Conservation (phyloP, 2,888 invertebrate genomes). For the Acholoe squamosa region DNA sequence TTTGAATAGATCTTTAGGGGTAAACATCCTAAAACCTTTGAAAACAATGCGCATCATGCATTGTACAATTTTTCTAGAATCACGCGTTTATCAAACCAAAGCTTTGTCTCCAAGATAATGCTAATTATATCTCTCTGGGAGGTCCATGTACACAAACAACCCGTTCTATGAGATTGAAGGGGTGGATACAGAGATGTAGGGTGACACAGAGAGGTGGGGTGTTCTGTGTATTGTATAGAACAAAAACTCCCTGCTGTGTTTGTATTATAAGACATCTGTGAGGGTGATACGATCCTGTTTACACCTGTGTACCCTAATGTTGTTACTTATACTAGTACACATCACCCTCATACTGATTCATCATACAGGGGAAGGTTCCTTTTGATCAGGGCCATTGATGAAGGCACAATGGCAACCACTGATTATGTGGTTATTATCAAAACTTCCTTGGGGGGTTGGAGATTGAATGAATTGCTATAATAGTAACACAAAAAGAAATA, state of each 20-base stretch:
- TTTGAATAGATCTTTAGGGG: no score
- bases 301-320: slow-evolving; percentile 4
- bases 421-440: not conserved
- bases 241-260: not conserved
- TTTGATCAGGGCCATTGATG: not conserved
- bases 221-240: not conserved
- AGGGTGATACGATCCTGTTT: not conserved
- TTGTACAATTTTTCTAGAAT: not conserved
- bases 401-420: not conserved
- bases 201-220: not conserved
- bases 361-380: not conserved
- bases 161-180: not conserved
- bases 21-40: no score
- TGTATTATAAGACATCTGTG: not conserved
- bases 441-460: no score
- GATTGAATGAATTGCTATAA: no score
- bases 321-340: not conserved
- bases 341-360: no score
- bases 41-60: not conserved
- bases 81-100: not conserved
- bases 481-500: no score
- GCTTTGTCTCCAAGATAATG: not conserved
- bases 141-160: not conserved
- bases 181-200: not conserved
- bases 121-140: not conserved